Percentiles rank a stretch among this genome's conserved stretches.
Evolutionary conservation across 2,113 vertebrate genomes (phyloP).

Genomic region (Tonatia bakeri): DNA sequence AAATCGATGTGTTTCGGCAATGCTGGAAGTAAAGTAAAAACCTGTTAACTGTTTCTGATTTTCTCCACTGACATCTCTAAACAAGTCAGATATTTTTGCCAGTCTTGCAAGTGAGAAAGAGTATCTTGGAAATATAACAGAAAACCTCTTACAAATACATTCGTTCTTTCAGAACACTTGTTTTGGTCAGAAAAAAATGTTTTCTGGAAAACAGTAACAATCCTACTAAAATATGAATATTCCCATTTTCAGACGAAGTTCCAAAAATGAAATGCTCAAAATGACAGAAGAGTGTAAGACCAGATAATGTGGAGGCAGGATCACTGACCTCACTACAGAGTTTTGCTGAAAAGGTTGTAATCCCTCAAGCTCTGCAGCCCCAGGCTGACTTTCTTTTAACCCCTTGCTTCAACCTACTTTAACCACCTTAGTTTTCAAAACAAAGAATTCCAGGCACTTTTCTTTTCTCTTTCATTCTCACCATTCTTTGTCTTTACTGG

Average conservation of each 20-base stretch:
- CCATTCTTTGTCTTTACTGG: background rate
- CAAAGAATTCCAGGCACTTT: background rate
- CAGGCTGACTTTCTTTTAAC: background rate
- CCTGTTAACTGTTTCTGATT: background rate
- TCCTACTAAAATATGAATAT: background rate
- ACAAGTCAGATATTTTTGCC: background rate
- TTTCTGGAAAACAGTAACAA: background rate
- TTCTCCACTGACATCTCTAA: background rate
- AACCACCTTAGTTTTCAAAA: background rate
- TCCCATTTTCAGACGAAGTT: background rate
- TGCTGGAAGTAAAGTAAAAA: background rate
- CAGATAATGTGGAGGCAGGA: background rate
- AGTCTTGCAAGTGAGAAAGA: background rate
- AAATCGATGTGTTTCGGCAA: background rate
- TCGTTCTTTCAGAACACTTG: background rate
- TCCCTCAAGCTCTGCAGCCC: background rate
- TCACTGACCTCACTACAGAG: background rate
- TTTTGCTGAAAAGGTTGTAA: background rate
- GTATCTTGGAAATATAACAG: background rate
- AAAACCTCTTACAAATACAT: conserved; percentile 2
- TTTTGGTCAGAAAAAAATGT: background rate
- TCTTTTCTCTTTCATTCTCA: background rate
- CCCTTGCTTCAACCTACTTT: background rate
- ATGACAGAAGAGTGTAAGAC: background rate
- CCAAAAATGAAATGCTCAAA: background rate